A percentile compares a stretch with the other conserved stretches of the same genome.
Conservation (phyloP, 2,888 invertebrate genomes). For the Octonoba sinensis region DNA sequence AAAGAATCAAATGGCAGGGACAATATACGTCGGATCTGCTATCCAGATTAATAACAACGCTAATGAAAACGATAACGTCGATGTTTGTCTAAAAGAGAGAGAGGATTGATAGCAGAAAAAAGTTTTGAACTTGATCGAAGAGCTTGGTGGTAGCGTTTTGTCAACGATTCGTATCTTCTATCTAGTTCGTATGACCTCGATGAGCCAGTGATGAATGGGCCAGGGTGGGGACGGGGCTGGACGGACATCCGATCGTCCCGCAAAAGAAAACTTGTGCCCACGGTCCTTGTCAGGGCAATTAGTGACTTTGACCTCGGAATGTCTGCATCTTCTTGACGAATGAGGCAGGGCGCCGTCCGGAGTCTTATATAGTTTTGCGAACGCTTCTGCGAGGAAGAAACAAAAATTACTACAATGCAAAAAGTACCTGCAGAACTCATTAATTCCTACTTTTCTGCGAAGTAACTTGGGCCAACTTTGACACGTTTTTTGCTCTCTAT, state of each 20-base stretch:
- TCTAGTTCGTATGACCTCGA: slow-evolving; percentile 21
- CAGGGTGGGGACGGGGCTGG: slow-evolving; percentile 28
- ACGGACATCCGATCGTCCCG: slow-evolving; percentile 42
- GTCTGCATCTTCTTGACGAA: slow-evolving; percentile 16
- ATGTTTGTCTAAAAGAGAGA: too few relatives aligned
- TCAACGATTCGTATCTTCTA: neutral
- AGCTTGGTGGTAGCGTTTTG: slow-evolving; percentile 28
- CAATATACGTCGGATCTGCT: too few relatives aligned
- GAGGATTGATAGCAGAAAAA: too few relatives aligned
- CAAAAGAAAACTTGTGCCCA: slow-evolving; percentile 26
- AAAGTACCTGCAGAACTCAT: too few relatives aligned
- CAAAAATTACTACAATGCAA: too few relatives aligned
- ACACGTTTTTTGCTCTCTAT: too few relatives aligned
- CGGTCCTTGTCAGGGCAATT: slow-evolving; percentile 51
- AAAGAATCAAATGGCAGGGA: too few relatives aligned
- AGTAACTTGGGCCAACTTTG: too few relatives aligned
- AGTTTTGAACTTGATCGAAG: slow-evolving; percentile 14
- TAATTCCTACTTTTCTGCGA: too few relatives aligned
- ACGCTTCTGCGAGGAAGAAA: too few relatives aligned
- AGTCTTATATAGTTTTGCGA: too few relatives aligned
- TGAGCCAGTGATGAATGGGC: neutral
- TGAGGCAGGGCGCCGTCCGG: slow-evolving; percentile 3
- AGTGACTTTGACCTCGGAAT: slow-evolving; percentile 28
- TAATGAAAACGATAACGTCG: slow-evolving; percentile 11
- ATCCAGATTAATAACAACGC: neutral